Evolutionary conservation across 1,140 invertebrate species (phyloP), one percentile per base, ranked within the genome.

Genomic region (Papilio aristodemus): DNA sequence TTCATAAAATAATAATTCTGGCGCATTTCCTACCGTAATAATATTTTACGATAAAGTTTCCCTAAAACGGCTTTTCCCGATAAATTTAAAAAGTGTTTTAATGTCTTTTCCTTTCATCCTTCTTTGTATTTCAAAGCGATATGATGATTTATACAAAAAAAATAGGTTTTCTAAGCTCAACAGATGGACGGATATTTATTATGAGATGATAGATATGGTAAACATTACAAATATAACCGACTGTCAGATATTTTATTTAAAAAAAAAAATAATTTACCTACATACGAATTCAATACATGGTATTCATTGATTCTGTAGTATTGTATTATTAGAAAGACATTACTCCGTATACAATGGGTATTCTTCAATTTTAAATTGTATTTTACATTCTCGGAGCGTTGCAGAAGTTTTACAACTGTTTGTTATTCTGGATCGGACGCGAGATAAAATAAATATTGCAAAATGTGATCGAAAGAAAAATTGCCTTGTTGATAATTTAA

Each of bases 391-490:
- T 37, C 36, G 36, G 9, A 38, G 32, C 59, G 36, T 37, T 11
- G 59, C 17, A 11, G 9, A 60, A 60, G 32, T 60, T 60, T 38
- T 19, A 22, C 54, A 27, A 38, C 59, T 19, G 36, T 36, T 39
- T 60, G 59, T 60, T 60, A 60, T 38, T 54, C 46, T 54, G 9
- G 11, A 37, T 17, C 59, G 59, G 36, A 60, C 59, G 59, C 4
- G 5, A 13, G 36, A 37, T 62, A 59, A n/a, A 59, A 59, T 36
- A 62, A 62, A 62, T 62, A 62, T 62, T 62, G 36, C 19, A 54
- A 50, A 22, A 19, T 38, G 14, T 58, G 14, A 38, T 38, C 59
- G 19, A 38, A 62, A 62, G 37, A 62, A 13, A 22, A 39, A 62
- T 62, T 14, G 36, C 5, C n/a, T 32, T 6, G 17, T 37, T 62